Evolutionary conservation across 2,113 vertebrate genomes (phyloP), one percentile per base, ranked within the genome.

Genomic region (Atlantisia rogersi): DNA sequence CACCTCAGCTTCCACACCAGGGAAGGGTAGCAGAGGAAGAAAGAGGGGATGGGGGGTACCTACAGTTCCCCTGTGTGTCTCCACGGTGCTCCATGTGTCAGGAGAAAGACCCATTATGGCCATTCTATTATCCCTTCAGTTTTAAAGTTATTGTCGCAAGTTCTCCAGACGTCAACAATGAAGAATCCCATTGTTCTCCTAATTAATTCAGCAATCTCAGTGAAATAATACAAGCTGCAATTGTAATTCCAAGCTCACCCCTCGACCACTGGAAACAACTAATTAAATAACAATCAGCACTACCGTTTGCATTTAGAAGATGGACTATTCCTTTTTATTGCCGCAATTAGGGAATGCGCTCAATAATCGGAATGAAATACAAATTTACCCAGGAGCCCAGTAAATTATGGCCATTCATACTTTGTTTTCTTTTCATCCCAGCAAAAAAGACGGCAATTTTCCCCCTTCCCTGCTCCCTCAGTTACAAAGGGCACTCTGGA

Each of bases 281-380:
- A 97, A 98, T 98, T 98, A 98, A 98, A 98, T 97, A 98, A 98
- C 97, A 97, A 98, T 98, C 97, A 98, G 97, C 70, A 37, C 90
- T 31, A 69, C 77, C 67, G 83, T 82, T 95, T 95, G 97, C 96
- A 94, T 95, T 96, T 94, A 81, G 85, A 97, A 98, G 98, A 98
- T 79, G 94, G 97, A 97, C 97, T 96, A 60, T 90, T 96, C 95
- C 92, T 94, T 97, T 98, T 98, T 97, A 98, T 97, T 97, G 96
- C 97, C 73, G 89, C 98, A 98, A 98, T 98, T 98, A 98, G 95
- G 94, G 71, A 86, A 96, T 93, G 94, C 94, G 95, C 95, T 98
- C 97, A 95, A 97, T 98, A 98, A 98, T 97, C 86, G 60, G 93
- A 96, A 96, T 92, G 97, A 97, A 98, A 98, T 95, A 98, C 97